Base-by-base conservation (phyloP, 2,797 vertebrate genomes). In the Onychomys torridus region DNA sequence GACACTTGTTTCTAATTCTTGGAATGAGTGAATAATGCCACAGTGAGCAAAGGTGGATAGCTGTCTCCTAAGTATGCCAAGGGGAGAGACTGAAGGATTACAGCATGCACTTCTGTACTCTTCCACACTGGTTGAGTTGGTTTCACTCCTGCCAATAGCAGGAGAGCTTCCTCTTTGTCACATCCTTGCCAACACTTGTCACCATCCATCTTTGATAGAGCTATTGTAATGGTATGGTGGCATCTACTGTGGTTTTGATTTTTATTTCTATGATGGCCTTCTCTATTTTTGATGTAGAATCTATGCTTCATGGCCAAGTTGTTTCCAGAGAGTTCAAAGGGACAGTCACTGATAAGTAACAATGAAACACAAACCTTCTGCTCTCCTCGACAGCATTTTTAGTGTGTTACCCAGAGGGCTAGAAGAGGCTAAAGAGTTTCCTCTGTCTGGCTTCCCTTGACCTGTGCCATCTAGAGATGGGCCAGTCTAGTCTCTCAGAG, bases 61-160 rank as follows among this genome's bases (percentile, higher is more conserved):
- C 2, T n/a, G 34, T 92, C 32, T 9, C 67, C n/a, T 9, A n/a
- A 8, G 14, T 19, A 9, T 59, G 65, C 40, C 0, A 23, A 6
- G 27, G 32, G 21, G 11, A 19, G 69, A 67, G 61, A 5, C 21
- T 5, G 87, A 25, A 23, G 29, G 11, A 8, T 21, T 27, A 0
- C 0, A 0, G 59, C 8, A 7, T 37, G 59, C 25, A 14, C 14
- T 2, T 43, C 17, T 29, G 1, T 29, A 4, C 14, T 2, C 4
- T 23, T 75, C 25, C 8, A 1, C 40, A 12, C 11, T 63, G 86
- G 25, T 6, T 25, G 9, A 12, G 16, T 27, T 61, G 29, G 27
- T 23, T 32, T 10, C 52, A 5, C 34, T 32, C 8, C 17, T 9
- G 5, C 21, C 46, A 55, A 6, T 8, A 6, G 55, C 19, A 19